Percentiles rank a stretch among this genome's conserved stretches.
These are phyloP conservation scores for Poeciliopsis prolifica DNA, from an alignment of 2,113 vertebrate species.

Conservation along the genomic window DNA sequence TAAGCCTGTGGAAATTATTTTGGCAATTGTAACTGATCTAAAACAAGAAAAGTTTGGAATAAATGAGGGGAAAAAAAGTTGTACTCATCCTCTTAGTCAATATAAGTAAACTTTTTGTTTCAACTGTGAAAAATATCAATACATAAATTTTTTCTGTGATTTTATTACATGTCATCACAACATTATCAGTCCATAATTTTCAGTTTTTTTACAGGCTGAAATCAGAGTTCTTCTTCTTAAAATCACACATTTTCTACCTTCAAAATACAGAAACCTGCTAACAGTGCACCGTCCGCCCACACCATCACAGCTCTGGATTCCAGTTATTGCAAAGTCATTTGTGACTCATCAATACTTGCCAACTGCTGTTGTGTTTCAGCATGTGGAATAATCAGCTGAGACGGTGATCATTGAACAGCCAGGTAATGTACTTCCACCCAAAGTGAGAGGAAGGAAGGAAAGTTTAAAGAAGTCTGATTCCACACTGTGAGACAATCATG, in stretches of 20 bases:
- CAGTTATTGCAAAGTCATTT: conserved; percentile 53
- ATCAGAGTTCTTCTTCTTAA: conserved; percentile 39
- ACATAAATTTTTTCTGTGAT: too few species aligned
- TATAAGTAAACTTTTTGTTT: too few species aligned
- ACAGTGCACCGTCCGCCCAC: conserved; percentile 43
- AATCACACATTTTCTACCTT: conserved; percentile 63
- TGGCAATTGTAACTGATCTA: too few species aligned
- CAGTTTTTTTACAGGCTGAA: conserved; percentile 29
- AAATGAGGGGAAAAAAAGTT: too few species aligned
- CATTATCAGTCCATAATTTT: conserved; percentile 16
- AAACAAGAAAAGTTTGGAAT: too few species aligned
- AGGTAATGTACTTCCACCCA: conserved; percentile 11
- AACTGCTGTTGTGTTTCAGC: conserved; percentile 39
- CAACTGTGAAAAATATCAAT: too few species aligned
- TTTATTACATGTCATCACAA: too few species aligned
- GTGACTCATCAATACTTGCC: conserved; percentile 44
- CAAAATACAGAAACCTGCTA: conserved; percentile 58
- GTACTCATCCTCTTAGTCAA: too few species aligned
- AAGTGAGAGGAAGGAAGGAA: not conserved
- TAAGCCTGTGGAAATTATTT: too few species aligned
- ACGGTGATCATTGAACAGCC: conserved; percentile 15
- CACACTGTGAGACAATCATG: too few species aligned
- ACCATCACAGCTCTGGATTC: conserved; percentile 40
- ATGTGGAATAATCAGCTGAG: conserved; percentile 38
- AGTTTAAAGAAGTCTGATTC: not conserved